Evolutionary conservation across 2,797 vertebrate species (phyloP).

Genomic region (Enteromius argenteus): DNA sequence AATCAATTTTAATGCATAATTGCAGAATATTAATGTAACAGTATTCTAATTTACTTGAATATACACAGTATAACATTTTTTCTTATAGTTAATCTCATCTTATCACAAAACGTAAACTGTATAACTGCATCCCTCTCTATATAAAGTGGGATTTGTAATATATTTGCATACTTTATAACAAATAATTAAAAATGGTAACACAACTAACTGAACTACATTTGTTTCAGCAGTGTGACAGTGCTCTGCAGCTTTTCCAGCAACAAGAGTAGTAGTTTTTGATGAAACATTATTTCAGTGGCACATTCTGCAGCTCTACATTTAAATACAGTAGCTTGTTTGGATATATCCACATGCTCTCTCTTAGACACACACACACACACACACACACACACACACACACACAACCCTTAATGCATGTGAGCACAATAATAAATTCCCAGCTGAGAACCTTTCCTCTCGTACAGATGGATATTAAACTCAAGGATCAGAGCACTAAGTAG

Average conservation of each 20-base stretch:
- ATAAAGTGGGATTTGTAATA: no score
- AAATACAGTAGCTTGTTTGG: conserved; percentile 1
- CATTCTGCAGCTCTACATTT: background rate
- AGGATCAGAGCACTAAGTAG: conserved; percentile 29
- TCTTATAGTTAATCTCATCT: background rate
- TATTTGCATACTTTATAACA: no score
- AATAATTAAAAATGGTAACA: background rate
- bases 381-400: conserved; percentile 23
- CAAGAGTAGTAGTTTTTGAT: background rate
- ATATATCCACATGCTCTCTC: background rate
- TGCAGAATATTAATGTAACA: no score
- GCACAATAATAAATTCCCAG: conserved; percentile 22
- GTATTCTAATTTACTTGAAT: background rate
- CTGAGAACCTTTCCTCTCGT: background rate
- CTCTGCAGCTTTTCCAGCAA: background rate
- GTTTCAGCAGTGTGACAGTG: background rate
- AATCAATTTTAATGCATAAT: no score
- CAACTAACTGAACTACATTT: background rate
- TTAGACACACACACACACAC: background rate
- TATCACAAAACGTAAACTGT: no score
- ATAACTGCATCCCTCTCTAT: no score
- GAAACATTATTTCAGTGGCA: background rate
- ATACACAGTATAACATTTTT: background rate
- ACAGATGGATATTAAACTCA: conserved; percentile 11
- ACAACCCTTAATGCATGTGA: background rate